phyloP scores from a whole-genome alignment of 2,113 vertebrate species.

The Nerophis ophidion region DNA sequence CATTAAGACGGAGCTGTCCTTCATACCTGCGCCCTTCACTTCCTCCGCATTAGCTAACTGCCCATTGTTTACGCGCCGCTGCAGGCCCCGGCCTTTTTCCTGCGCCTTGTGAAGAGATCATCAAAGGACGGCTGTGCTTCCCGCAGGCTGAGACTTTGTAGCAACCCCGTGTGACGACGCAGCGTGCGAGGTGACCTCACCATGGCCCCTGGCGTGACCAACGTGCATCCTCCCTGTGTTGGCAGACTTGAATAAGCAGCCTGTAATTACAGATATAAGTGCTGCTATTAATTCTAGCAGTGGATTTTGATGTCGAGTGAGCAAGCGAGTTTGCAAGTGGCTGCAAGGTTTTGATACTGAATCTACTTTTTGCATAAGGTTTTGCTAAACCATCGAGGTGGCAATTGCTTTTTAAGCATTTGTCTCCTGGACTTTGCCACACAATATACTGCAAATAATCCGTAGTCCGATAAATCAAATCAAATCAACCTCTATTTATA shows the following conservation, averaged over 20 bases:
- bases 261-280: background rate
- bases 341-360: background rate
- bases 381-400: background rate
- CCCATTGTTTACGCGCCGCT: constrained; percentile 54
- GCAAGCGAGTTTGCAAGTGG: background rate
- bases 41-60: constrained; percentile 52
- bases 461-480: no score
- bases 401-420: background rate
- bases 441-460: background rate
- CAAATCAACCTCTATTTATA: no score
- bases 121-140: constrained; percentile 13
- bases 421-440: no score
- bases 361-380: background rate
- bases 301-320: background rate
- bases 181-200: constrained; percentile 1
- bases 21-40: constrained; percentile 42
- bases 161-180: no score
- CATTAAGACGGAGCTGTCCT: constrained; percentile 37
- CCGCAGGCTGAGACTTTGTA: background rate
- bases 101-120: constrained; percentile 31
- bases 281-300: background rate
- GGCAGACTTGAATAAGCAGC: background rate
- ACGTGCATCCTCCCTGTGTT: background rate
- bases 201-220: background rate
- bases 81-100: constrained; percentile 47